These are phyloP conservation scores for Bombus haemorrhoidalis DNA, from an alignment of 1,140 invertebrate genomes.

Conservation along the genomic window DNA sequence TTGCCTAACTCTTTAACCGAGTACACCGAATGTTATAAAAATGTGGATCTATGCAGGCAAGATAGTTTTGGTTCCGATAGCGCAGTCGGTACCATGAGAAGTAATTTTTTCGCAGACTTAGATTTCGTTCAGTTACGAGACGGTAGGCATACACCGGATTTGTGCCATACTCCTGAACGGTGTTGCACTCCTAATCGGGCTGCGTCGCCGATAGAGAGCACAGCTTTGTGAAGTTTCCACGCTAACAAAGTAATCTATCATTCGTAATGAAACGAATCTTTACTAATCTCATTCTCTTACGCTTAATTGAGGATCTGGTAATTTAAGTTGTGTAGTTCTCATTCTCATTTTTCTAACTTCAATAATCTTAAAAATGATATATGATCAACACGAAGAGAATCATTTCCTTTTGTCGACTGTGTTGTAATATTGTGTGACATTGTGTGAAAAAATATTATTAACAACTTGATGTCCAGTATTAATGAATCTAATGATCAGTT, in stretches of 20 bases:
- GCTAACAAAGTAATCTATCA: conserved; percentile 19
- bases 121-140: conserved; percentile 77
- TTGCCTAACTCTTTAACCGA: conserved; percentile 60
- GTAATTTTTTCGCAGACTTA: conserved; percentile 80
- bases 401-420: background rate
- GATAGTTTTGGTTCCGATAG: conserved; percentile 80
- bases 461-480: conserved; percentile 58
- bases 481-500: conserved; percentile 46
- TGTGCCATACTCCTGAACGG: conserved; percentile 74
- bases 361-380: background rate
- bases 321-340: conserved; percentile 50
- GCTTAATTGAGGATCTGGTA: conserved; percentile 33
- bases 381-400: background rate
- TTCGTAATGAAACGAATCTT: conserved; percentile 40
- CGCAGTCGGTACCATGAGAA: conserved; percentile 81
- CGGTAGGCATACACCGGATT: conserved; percentile 69
- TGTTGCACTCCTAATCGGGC: conserved; percentile 74
- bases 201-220: conserved; percentile 78
- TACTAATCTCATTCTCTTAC: conserved; percentile 60
- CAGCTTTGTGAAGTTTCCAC: conserved; percentile 73
- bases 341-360: conserved; percentile 28
- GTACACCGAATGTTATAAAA: conserved; percentile 71
- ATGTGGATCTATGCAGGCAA: conserved; percentile 72
- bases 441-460: conserved; percentile 15
- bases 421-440: background rate